Evolutionary conservation across 1,140 invertebrate species (phyloP).

Genomic region (Penaeus indicus): DNA sequence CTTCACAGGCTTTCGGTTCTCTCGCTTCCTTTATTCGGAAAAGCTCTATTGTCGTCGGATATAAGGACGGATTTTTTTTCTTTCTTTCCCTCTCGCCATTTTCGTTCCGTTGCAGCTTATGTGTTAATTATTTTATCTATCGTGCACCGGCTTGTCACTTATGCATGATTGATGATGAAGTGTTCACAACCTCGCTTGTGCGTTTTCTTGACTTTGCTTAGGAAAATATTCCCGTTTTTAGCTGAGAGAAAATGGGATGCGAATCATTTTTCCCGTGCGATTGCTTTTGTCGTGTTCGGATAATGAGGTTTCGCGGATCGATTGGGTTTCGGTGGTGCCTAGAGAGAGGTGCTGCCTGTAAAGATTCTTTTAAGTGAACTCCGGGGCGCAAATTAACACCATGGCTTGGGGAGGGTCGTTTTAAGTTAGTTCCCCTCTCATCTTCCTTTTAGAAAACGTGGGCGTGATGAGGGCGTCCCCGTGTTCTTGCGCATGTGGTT

Average conservation of each 20-base stretch:
- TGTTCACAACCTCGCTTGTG: not conserved
- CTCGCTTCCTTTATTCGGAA: too few species aligned
- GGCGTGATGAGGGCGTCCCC: too few species aligned
- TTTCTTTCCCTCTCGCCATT: not conserved
- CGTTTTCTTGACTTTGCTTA: not conserved
- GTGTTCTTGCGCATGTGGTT: too few species aligned
- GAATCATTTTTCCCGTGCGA: too few species aligned
- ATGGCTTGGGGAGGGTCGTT: not conserved
- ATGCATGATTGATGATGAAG: slow-evolving; percentile 16
- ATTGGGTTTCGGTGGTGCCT: not conserved
- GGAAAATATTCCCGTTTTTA: not conserved
- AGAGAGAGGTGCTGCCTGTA: not conserved
- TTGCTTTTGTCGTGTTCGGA: too few species aligned
- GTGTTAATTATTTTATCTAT: slow-evolving; percentile 43
- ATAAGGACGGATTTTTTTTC: too few species aligned
- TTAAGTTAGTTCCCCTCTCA: not conserved
- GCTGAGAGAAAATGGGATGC: too few species aligned
- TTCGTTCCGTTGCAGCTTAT: not conserved
- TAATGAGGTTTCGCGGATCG: not conserved
- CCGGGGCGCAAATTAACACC: not conserved
- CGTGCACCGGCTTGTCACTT: slow-evolving; percentile 42
- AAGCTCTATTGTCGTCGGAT: too few species aligned
- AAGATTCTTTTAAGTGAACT: not conserved
- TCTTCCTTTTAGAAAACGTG: not conserved
- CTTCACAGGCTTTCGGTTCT: too few species aligned